Base-by-base conservation (phyloP, 64 coral and sea anemone species). In the Astreopora myriophthalma region DNA sequence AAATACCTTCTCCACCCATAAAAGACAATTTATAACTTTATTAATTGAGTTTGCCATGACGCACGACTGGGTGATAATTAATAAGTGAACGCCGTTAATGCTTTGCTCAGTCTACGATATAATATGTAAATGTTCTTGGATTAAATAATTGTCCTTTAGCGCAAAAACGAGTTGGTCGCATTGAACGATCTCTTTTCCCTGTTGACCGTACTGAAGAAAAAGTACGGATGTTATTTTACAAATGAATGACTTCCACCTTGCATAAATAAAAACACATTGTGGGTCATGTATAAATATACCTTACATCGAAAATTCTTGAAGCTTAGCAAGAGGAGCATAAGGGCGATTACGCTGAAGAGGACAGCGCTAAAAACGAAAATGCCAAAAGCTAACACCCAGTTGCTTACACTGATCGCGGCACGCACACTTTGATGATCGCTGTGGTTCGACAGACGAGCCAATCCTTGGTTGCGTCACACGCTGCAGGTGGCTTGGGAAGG, bases 391-490 rank as follows among this genome's bases (percentile, higher is more conserved):
- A n/a, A 83, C 32, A 26, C 57, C 19, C 52, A 38, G 5, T 46
- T 26, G 23, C 0, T 52, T 79, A 12, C 12, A 55, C n/a, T n/a
- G n/a, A n/a, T n/a, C n/a, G n/a, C n/a, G n/a, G n/a, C n/a, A n/a
- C n/a, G n/a, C n/a, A n/a, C n/a, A n/a, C n/a, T n/a, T n/a, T n/a
- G n/a, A n/a, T n/a, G n/a, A n/a, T n/a, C n/a, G n/a, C n/a, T n/a
- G n/a, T n/a, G n/a, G n/a, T n/a, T n/a, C n/a, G n/a, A n/a, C n/a
- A n/a, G 49, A 23, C 76, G 29, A 36, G 76, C 42, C 76, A 76
- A 69, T 79, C 38, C 40, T 63, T 22, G 34, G 66, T 91, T 76
- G 83, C 89, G 89, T 91, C 89, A 91, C 64, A 22, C 1, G 32
- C 36, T 39, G 68, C 68, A 82, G 75, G 75, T 80, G 89, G 76